Evolutionary conservation across 2,113 vertebrate species (phyloP).

Genomic region (Nyctibius bracteatus): DNA sequence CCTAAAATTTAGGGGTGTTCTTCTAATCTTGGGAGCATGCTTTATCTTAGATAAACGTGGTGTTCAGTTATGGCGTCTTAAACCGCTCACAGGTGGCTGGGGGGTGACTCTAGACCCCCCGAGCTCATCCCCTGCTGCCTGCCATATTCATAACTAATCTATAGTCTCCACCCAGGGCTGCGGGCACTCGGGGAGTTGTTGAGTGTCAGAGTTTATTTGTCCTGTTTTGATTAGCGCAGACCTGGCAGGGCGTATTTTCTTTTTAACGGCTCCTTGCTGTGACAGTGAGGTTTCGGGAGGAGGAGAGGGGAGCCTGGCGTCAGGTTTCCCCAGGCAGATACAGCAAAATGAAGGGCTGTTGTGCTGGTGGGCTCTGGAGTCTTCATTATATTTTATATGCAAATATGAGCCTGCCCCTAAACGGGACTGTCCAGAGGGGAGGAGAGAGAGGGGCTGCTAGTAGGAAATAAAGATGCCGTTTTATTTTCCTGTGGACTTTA

Average conservation of each 20-base stretch:
- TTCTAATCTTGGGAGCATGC: neutral
- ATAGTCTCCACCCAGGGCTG: constrained; percentile 59
- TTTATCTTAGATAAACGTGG: constrained; percentile 23
- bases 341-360: neutral
- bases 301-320: constrained; percentile 16
- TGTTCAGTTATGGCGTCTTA: neutral
- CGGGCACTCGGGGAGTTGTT: constrained; percentile 77
- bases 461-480: neutral
- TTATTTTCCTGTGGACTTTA: neutral
- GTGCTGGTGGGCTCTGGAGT: neutral
- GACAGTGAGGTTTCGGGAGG: constrained; percentile 63
- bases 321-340: constrained; percentile 19
- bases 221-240: constrained; percentile 77
- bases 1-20: neutral
- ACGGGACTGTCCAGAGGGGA: neutral
- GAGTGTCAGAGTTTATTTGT: constrained; percentile 82
- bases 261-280: constrained; percentile 75
- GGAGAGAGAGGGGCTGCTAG: neutral
- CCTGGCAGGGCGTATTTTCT: constrained; percentile 78
- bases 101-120: neutral
- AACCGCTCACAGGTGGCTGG: neutral
- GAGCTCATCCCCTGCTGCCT: neutral
- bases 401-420: neutral
- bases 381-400: neutral
- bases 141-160: constrained; percentile 70